A percentile compares a stretch with the other conserved stretches of the same genome.
Evolutionary conservation across 2,888 invertebrate genomes (phyloP).

Genomic region (Tipula unca): DNA sequence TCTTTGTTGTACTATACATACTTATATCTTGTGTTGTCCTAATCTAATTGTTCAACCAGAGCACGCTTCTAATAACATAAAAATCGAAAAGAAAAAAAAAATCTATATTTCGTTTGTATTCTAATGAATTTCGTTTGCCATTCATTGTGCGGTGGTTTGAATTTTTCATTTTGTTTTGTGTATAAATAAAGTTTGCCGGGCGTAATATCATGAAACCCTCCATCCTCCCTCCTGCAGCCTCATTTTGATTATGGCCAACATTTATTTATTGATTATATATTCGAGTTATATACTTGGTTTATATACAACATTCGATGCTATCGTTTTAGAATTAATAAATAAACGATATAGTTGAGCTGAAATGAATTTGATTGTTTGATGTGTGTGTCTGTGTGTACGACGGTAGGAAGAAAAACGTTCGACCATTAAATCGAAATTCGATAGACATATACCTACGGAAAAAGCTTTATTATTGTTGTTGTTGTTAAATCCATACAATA

Average conservation of each 20-base stretch:
- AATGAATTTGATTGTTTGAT: background rate
- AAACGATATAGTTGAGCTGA: background rate
- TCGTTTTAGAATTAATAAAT: background rate
- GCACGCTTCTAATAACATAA: background rate
- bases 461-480: background rate
- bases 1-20: too few relatives aligned
- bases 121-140: background rate
- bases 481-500: background rate
- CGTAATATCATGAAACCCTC: background rate
- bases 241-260: background rate
- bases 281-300: background rate
- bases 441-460: background rate
- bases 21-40: background rate
- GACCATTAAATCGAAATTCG: background rate
- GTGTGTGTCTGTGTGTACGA: too few relatives aligned
- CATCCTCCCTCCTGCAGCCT: background rate
- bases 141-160: background rate
- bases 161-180: background rate
- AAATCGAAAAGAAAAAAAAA: background rate
- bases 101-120: background rate
- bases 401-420: background rate
- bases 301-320: background rate
- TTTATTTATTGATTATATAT: background rate
- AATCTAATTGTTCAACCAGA: constrained; percentile 14
- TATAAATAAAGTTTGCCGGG: background rate